Evolutionary conservation across 2,888 invertebrate genomes (phyloP), one percentile per base, ranked within the genome.

Genomic region (Macroteleia sp.): DNA sequence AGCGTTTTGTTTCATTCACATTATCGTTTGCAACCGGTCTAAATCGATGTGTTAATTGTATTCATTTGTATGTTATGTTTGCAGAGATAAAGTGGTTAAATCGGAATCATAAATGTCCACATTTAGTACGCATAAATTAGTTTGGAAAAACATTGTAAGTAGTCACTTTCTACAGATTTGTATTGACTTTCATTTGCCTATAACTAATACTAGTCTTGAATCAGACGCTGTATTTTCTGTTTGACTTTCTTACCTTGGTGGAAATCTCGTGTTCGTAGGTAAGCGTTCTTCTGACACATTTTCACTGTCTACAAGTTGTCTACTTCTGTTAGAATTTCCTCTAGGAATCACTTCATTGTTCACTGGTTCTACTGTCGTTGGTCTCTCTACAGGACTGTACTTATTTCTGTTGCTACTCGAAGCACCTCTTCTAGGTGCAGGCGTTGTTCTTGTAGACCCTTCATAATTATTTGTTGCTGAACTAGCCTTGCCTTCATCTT

Each of bases 201-300:
- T n/a, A n/a, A n/a, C n/a, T n/a, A n/a, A n/a, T n/a, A n/a, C n/a
- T n/a, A n/a, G n/a, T n/a, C n/a, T n/a, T n/a, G n/a, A n/a, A n/a
- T n/a, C n/a, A n/a, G n/a, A n/a, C n/a, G n/a, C n/a, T n/a, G n/a
- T n/a, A n/a, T n/a, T n/a, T n/a, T n/a, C n/a, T n/a, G n/a, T n/a
- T n/a, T 25, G 25, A 6, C 25, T 30, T 30, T 30, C 9, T 57
- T 85, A 91, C 88, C 91, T 95, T 42, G 96, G 96, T 76, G 96
- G 96, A 91, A 96, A 97, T 80, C 97, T 94, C n/a, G 97, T 96
- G 86, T 95, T 96, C n/a, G 95, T 94, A 1, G 97, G 97, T 79
- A 97, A 91, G 82, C 96, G 91, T 83, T 93, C 93, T 77, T 92
- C 92, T n/a, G 87, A 83, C 3, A 88, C 83, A 10, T 86, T 87